Evolutionary conservation across 2,113 vertebrate genomes (phyloP), one percentile per base, ranked within the genome.

Genomic region (Choloepus hoffmanni): DNA sequence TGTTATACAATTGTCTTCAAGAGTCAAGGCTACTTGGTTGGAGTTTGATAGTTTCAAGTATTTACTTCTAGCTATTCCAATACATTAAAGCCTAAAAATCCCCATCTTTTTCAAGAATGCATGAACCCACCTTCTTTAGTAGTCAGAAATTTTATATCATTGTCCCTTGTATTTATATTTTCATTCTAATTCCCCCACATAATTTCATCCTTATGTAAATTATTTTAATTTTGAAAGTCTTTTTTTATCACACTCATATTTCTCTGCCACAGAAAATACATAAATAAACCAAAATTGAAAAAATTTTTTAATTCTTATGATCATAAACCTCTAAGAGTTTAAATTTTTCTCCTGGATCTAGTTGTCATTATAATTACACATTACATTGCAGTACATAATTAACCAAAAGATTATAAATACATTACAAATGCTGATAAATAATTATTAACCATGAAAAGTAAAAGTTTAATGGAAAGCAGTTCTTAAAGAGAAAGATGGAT

Each of bases 101-200:
- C 15, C 53, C 53, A 55, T 55, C 53, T 60, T 26, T 16, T 76
- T 68, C 76, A 83, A 40, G 63, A 72, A 26, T 40, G 30, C 28
- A 82, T 3, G 0, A 53, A 65, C 14, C 13, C 30, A 24, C 19
- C 48, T 76, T 92, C 43, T 33, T 21, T 74, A 84, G 53, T 0
- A 40, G 48, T 76, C 43, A 90, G 15, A 89, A 82, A 68, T 79
- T 85, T 78, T 60, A 33, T 87, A 60, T 87, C 63, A 30, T 48
- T 93, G 89, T 63, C 7, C 43, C 19, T 94, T 68, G 70, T 60
- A 43, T 74, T 89, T 92, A 7, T 85, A 79, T 85, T 81, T 89
- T 94, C 76, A 50, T 79, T 92, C 63, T 74, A 74, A 30, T 60
- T 89, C 1, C 26, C 40, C 23, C 19, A 89, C 2, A 90, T 72